phyloP scores from a whole-genome alignment of 2,113 vertebrate species.

The Jaculus jaculus region DNA sequence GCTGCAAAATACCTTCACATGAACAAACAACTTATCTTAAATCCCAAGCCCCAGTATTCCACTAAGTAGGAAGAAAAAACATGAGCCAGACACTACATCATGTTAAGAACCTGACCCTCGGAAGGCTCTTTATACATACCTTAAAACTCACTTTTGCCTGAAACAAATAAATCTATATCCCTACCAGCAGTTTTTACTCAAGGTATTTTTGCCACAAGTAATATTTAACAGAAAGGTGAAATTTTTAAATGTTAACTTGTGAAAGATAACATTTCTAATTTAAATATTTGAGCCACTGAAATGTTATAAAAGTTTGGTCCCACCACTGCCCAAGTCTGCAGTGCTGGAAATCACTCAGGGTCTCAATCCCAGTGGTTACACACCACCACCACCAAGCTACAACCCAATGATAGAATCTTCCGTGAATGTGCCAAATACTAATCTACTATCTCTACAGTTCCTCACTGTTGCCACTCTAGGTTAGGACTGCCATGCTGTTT shows the following conservation, averaged over 20 bases:
- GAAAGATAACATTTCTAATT: not conserved
- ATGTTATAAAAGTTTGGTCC: no score
- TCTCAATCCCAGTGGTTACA: not conserved
- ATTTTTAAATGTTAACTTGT: not conserved
- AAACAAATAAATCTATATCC: not conserved
- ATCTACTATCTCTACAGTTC: not conserved
- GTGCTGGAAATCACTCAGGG: not conserved
- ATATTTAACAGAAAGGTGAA: not conserved
- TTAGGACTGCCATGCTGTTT: not conserved
- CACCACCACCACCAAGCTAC: not conserved
- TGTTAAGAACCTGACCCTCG: not conserved
- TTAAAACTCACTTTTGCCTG: not conserved
- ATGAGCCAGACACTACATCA: not conserved
- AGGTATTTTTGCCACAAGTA: not conserved
- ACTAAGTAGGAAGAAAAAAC: not conserved
- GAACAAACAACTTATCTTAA: not conserved
- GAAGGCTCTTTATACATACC: not conserved
- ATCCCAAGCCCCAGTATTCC: no score
- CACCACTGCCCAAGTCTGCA: not conserved
- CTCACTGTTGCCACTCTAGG: not conserved
- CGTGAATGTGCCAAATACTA: no score
- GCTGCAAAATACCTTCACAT: not conserved
- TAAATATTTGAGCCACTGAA: not conserved
- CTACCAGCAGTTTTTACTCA: not conserved
- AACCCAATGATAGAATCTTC: not conserved